Conservation (phyloP, 2,797 vertebrate genomes). For the Scyliorhinus canicula region DNA sequence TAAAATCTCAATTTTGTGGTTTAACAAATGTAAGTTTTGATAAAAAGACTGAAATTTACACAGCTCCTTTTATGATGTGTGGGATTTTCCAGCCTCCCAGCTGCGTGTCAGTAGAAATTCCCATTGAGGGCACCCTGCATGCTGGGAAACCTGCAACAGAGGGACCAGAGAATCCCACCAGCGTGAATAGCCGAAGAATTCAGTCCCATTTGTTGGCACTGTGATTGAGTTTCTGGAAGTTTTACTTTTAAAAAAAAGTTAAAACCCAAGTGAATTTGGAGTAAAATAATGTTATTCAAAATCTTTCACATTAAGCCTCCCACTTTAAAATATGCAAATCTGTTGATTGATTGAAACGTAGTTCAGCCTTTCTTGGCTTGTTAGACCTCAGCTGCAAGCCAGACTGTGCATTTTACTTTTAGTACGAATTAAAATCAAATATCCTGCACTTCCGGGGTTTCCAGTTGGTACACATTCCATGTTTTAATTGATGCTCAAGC, state of each 20-base stretch:
- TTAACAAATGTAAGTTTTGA: neutral
- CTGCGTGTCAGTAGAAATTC: too few relatives aligned
- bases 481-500: neutral
- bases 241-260: neutral
- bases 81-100: too few relatives aligned
- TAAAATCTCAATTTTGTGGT: neutral
- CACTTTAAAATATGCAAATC: neutral
- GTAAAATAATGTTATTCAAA: neutral
- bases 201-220: neutral
- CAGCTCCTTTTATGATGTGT: neutral
- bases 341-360: neutral
- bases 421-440: neutral
- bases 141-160: too few relatives aligned
- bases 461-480: conserved; percentile 24
- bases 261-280: neutral
- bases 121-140: too few relatives aligned
- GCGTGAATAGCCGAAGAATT: too few relatives aligned
- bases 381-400: neutral
- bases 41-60: neutral
- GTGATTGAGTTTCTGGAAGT: neutral
- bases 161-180: too few relatives aligned
- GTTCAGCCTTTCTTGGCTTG: neutral
- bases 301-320: neutral
- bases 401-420: neutral
- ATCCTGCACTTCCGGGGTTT: neutral